A percentile compares a stretch with the other conserved stretches of the same genome.
phyloP scores from a whole-genome alignment of 1,140 invertebrate genomes.

The Eumeta japonica region DNA sequence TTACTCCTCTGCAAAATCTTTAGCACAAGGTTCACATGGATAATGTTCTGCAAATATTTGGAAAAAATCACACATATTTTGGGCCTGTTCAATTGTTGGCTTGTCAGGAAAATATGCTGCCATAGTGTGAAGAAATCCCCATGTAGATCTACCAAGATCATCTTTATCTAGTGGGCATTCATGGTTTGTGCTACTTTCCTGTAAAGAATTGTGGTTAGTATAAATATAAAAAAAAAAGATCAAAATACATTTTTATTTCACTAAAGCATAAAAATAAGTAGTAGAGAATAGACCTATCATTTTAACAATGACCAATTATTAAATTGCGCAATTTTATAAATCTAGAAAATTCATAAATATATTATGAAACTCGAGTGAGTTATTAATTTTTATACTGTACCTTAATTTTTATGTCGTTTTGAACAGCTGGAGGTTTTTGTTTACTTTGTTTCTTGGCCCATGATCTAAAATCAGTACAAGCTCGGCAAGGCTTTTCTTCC shows the following conservation, averaged over 20 bases:
- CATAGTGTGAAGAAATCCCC: conserved; percentile 96
- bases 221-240: neutral
- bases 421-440: neutral
- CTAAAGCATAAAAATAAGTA: too few species aligned
- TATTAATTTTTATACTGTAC: neutral
- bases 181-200: too few species aligned
- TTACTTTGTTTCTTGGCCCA: conserved; percentile 68
- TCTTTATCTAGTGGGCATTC: conserved; percentile 80
- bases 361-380: too few species aligned
- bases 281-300: too few species aligned
- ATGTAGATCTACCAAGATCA: conserved; percentile 73
- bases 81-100: conserved; percentile 71
- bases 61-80: conserved; percentile 82
- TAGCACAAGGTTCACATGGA: conserved; percentile 90
- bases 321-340: too few species aligned
- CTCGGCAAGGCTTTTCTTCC: conserved; percentile 62
- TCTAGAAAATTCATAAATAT: too few species aligned
- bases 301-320: too few species aligned
- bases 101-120: conserved; percentile 91
- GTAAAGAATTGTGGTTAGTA: too few species aligned
- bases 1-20: conserved; percentile 84
- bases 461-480: conserved; percentile 71
- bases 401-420: neutral
- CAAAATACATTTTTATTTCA: too few species aligned
- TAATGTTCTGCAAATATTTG: conserved; percentile 87